These are phyloP conservation scores for Brachirus orientalis DNA, from an alignment of 2,113 vertebrate species.

Conservation along the genomic window DNA sequence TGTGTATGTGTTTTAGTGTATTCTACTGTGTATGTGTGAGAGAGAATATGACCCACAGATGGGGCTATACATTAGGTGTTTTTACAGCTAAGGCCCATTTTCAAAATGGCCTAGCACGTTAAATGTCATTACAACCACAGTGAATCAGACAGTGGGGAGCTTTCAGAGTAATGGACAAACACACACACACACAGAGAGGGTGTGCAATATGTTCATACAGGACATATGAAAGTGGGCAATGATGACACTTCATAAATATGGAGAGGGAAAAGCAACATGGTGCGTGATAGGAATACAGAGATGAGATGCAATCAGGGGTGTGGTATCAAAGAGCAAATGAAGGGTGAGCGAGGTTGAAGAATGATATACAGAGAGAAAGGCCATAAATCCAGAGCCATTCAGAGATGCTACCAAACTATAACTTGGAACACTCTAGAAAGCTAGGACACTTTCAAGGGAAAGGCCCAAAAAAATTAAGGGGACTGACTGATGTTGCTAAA, in stretches of 20 bases:
- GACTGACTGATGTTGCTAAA: no score
- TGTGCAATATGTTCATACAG: slow-evolving; percentile 26
- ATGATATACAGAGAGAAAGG: slow-evolving; percentile 5
- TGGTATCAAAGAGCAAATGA: background rate
- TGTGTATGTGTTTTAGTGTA: background rate
- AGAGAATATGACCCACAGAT: slow-evolving; percentile 7
- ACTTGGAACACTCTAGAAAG: no score
- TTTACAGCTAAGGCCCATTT: slow-evolving; percentile 38
- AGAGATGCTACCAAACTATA: background rate
- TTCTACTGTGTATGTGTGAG: background rate
- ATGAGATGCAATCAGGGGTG: slow-evolving; percentile 16
- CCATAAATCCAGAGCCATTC: slow-evolving; percentile 43
- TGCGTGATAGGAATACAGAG: slow-evolving; percentile 37
- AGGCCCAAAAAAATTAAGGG: no score
- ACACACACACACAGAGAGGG: slow-evolving; percentile 6
- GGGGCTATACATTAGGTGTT: slow-evolving; percentile 13
- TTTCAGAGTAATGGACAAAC: slow-evolving; percentile 51
- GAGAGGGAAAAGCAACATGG: slow-evolving; percentile 27
- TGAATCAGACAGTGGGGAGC: slow-evolving; percentile 46
- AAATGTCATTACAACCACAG: slow-evolving; percentile 46
- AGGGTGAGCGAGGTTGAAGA: slow-evolving; percentile 13
- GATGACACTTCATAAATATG: slow-evolving; percentile 49
- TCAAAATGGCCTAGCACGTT: slow-evolving; percentile 43
- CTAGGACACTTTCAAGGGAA: no score
- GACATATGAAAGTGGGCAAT: slow-evolving; percentile 14